Evolutionary conservation across 2,113 vertebrate species (phyloP).

Genomic region (Barbus barbus): DNA sequence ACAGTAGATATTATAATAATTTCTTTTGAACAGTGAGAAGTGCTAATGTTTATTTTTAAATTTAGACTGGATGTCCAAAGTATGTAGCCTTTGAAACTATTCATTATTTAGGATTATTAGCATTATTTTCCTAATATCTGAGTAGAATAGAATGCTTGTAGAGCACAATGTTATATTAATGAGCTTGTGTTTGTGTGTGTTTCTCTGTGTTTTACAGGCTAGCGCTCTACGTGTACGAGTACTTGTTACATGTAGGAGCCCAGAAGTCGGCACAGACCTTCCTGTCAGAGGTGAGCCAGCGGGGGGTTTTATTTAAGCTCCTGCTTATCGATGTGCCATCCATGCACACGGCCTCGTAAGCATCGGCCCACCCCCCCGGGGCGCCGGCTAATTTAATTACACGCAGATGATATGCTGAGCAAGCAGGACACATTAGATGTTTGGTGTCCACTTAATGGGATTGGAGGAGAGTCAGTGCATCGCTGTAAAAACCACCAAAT

Average conservation of each 20-base stretch:
- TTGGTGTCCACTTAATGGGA: conserved; percentile 60
- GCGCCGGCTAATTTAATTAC: conserved; percentile 64
- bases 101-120: not conserved
- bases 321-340: conserved; percentile 39
- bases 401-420: conserved; percentile 62
- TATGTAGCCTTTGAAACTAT: not conserved
- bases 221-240: conserved; percentile 98
- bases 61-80: not conserved
- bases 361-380: conserved; percentile 18
- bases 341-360: conserved; percentile 18
- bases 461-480: conserved; percentile 39
- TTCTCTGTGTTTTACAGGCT: conserved; percentile 76
- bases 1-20: too few species aligned
- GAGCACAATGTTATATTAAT: not conserved
- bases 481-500: conserved; percentile 17
- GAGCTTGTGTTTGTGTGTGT: not conserved
- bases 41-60: too few species aligned
- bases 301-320: conserved; percentile 11
- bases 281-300: conserved; percentile 91
- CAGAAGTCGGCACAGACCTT: conserved; percentile 99
- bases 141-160: not conserved
- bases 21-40: too few species aligned
- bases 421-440: conserved; percentile 56
- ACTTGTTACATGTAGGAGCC: conserved; percentile 98
- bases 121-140: not conserved